phyloP scores from a whole-genome alignment of 2,888 invertebrate genomes.

The Erynnis tages region DNA sequence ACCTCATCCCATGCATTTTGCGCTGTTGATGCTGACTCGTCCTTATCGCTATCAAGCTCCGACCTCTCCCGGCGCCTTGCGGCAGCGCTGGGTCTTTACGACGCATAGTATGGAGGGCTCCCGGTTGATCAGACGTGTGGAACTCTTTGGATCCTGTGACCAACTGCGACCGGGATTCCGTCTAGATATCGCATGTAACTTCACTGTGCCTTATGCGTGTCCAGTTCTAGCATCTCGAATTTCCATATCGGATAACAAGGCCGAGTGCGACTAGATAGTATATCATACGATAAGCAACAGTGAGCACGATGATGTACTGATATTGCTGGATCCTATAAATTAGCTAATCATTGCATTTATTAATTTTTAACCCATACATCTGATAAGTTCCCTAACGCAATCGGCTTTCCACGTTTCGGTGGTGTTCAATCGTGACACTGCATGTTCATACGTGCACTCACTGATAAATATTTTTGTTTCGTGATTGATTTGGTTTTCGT shows the following conservation, averaged over 20 bases:
- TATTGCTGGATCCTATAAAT: constrained; percentile 26
- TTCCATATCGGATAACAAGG: constrained; percentile 72
- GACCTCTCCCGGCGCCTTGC: constrained; percentile 52
- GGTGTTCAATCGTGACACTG: neutral
- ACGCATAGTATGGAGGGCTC: constrained; percentile 48
- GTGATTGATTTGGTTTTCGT: neutral
- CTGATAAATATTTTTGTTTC: constrained; percentile 1
- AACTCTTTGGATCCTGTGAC: constrained; percentile 46
- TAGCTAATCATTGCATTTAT: constrained; percentile 12
- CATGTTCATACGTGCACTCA: constrained; percentile 1
- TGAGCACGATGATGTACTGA: constrained; percentile 60
- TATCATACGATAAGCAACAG: constrained; percentile 72
- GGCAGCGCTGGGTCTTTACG: constrained; percentile 57
- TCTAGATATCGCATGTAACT: constrained; percentile 54
- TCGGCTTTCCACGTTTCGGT: constrained; percentile 15
- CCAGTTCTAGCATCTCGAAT: constrained; percentile 59
- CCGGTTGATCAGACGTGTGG: constrained; percentile 49
- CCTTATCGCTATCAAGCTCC: constrained; percentile 65
- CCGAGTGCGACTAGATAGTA: constrained; percentile 63
- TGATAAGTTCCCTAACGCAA: constrained; percentile 25
- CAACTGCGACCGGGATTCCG: constrained; percentile 53
- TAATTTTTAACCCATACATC: constrained; percentile 29
- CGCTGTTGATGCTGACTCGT: constrained; percentile 64
- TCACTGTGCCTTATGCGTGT: constrained; percentile 63
- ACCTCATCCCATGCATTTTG: constrained; percentile 53